Percentiles rank a stretch among this genome's conserved stretches.
Evolutionary conservation across 2,888 invertebrate species (phyloP).

Genomic region (Plebejus anna): DNA sequence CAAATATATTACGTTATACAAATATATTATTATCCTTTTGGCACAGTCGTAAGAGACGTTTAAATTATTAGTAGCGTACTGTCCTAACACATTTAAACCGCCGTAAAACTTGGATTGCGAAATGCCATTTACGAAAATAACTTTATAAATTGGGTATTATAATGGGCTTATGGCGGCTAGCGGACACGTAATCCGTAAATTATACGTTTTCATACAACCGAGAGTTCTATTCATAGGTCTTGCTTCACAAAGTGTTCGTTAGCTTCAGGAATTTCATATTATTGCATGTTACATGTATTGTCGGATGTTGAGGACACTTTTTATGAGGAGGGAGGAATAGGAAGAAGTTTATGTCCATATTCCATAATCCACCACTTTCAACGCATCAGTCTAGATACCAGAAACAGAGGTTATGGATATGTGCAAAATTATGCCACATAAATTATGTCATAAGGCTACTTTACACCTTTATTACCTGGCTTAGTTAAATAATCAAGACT

Average conservation of each 20-base stretch:
- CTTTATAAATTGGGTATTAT: conserved; percentile 15
- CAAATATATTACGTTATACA: background rate
- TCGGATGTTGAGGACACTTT: background rate
- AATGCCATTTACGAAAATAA: conserved; percentile 21
- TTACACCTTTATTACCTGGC: background rate
- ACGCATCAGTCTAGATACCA: no score
- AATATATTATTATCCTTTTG: background rate
- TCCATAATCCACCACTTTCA: no score
- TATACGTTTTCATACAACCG: conserved; percentile 21
- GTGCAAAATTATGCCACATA: no score
- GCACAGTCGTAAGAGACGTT: background rate
- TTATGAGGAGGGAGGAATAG: background rate
- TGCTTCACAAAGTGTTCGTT: conserved; percentile 11
- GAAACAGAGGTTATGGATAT: no score
- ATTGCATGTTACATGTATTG: background rate
- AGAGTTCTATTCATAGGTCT: conserved; percentile 26
- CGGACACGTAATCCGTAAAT: conserved; percentile 20
- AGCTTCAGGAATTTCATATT: conserved; percentile 16
- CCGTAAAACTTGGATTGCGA: background rate
- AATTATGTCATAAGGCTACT: no score
- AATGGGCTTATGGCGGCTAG: conserved; percentile 15
- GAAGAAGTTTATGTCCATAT: no score
- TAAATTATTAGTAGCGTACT: background rate
- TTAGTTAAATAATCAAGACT: background rate
- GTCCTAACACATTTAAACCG: background rate